Evolutionary conservation across 2,797 vertebrate species (phyloP), one percentile per base, ranked within the genome.

Genomic region (Acipenser oxyrinchus): DNA sequence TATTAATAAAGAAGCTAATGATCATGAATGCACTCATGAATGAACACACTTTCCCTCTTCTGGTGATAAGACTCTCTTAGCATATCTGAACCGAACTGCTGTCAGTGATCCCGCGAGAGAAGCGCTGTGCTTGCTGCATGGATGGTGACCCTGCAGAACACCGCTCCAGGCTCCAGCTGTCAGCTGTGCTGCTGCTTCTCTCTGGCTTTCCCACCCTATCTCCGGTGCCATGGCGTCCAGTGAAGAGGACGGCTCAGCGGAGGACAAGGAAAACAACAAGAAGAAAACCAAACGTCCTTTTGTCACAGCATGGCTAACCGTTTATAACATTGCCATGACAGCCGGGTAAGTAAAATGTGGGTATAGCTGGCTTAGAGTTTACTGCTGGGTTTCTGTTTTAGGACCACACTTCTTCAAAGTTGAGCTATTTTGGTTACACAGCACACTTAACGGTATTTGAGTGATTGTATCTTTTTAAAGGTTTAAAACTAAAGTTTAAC

Each of bases 311-410:
- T 98, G 96, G 96, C 95, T 98, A 81, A 94, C 92, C 63, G 91
- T 95, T 84, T 98, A 98, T 89, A 95, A 98, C 84, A 94, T 98
- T 83, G 91, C 95, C 89, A 98, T 98, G 96, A 98, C 94, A n/a
- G 94, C 96, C 73, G 96, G 96, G 96, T 98, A 91, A 78, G 93
- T 86, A 79, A 72, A 66, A 66, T 51, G 71, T 60, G 67, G 65
- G 71, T 68, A 64, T 71, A 37, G 4, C 37, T 37, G 5, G 3
- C 37, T 37, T 37, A 37, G 37, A 37, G 4, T 37, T 37, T 37
- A 7, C 1, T 1, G 62, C 52, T 51, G 60, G 66, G 71, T 71
- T 74, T 66, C 75, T 69, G 73, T 75, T 75, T 74, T 73, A 74
- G 72, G 66, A 52, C 52, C 61, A 50, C 12, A 70, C 65, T 64